Evolutionary conservation across 2,797 vertebrate species (phyloP), one percentile per base, ranked within the genome.

Genomic region (Amblyopsis hoosieri): DNA sequence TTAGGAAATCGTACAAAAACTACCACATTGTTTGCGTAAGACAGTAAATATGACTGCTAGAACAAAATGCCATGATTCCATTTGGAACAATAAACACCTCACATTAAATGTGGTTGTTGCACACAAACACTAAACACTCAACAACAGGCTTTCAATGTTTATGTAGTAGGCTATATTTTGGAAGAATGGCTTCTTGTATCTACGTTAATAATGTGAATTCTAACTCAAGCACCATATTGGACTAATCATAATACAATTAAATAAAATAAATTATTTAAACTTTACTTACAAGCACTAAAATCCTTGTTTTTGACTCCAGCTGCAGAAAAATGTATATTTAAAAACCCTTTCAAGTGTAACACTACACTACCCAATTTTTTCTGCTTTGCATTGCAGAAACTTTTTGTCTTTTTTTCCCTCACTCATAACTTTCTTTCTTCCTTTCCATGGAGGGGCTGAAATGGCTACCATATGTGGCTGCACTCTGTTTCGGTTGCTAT

Each of bases 401-500:
- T 95, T 93, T 93, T 94, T 68, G 81, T 93, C 90, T 95, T 94
- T 94, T 93, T 91, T 87, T 86, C 78, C 83, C 88, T 94, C 90
- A 91, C 94, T 94, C 93, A 94, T 95, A 93, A 93, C 85, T 95
- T 93, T 94, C 94, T 91, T 87, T 85, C 60, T 78, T 93, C 94
- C 93, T 84, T 82, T 84, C 75, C 83, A 90, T 74, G 79, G 85
- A 86, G 82, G 81, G 85, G 86, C 85, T 91, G 84, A 94, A 97
- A 97, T 97, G 74, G 84, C 93, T 97, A 95, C 95, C 96, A 98
- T 95, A 98, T 98, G 97, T 96, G 92, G 86, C 86, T 93, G 91
- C 94, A 94, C 92, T 96, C 92, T 89, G 91, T 93, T 90, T 85
- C 80, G 64, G 77, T 95, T 92, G 82, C 92, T 84, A 85, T 86